phyloP scores from a whole-genome alignment of 2,888 invertebrate genomes.

The Cerastoderma edule region DNA sequence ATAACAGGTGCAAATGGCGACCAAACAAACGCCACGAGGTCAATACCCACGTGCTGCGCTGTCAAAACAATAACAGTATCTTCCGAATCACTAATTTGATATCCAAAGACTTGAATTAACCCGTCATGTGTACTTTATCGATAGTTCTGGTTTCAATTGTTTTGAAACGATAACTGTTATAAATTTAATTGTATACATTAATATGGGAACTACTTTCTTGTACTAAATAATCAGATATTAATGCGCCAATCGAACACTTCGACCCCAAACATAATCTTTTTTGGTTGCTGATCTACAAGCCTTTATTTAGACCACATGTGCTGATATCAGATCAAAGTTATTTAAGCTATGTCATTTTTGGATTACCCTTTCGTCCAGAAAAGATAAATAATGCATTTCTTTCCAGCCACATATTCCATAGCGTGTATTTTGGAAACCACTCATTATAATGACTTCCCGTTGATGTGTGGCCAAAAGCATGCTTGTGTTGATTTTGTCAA shows the following conservation, averaged over 20 bases:
- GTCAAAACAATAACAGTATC: slow-evolving; percentile 48
- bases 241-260: neutral
- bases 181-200: neutral
- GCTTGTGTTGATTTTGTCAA: no score
- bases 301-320: no score
- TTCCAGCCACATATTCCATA: no score
- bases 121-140: neutral
- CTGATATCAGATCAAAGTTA: no score
- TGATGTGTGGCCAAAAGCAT: no score
- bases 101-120: neutral
- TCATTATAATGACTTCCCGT: no score
- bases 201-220: slow-evolving; percentile 14
- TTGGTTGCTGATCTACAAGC: no score
- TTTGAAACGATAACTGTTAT: neutral
- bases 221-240: slow-evolving; percentile 6
- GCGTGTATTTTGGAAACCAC: no score
- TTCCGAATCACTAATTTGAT: neutral
- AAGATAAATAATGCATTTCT: no score
- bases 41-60: slow-evolving; percentile 72
- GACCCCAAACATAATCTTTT: neutral
- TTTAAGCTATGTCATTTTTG: no score
- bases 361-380: no score
- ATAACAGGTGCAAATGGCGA: slow-evolving; percentile 60
- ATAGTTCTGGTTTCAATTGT: neutral
- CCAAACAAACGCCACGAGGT: slow-evolving; percentile 82